Evolutionary conservation across 2,113 vertebrate species (phyloP), one percentile per base, ranked within the genome.

Genomic region (Ahaetulla prasina): DNA sequence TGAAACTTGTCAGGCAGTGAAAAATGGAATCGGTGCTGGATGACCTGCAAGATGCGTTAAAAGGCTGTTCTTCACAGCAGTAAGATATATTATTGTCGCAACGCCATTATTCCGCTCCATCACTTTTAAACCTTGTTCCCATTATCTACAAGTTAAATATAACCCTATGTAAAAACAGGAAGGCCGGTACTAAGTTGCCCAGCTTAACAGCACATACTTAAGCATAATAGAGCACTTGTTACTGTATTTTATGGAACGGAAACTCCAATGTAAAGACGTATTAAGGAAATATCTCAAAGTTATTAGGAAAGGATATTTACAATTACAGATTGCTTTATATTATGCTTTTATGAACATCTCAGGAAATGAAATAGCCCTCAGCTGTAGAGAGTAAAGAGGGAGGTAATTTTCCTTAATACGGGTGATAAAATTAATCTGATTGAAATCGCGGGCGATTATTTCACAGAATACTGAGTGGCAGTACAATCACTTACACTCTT

Each of bases 371-470:
- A 98, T 98, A 98, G 98, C 98, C 98, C 98, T 98, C 98, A 98
- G 97, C 98, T 98, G 98, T 98, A 98, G 97, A 97, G 97, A 98
- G 97, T 98, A 97, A 98, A 98, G 98, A 98, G 97, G 97, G 97
- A 98, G 98, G 98, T 98, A 98, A 98, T 98, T 98, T 98, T 97
- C 98, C 98, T 98, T 98, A 98, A 98, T 99, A 98, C 97, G 98
- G 98, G 98, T 98, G 98, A 99, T 98, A 99, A 99, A 99, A 99
- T 98, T 98, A 98, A 98, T 98, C 98, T 99, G 98, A 99, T 99
- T 99, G 98, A 99, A 99, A 99, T 99, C 98, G 98, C 98, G 96
- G 98, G 98, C 97, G 98, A 99, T 99, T 99, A 98, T 98, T 98
- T 98, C 97, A 93, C 97, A 97, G 98, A 97, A 98, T 98, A 98